phyloP scores from a whole-genome alignment of 2,113 vertebrate species.

The Danio rerio region GRCz12tu NC_133176.1:23096501-23097000 shows the following conservation, averaged over 20 bases:
- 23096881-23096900: constrained; percentile 82
- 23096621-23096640: too few relatives aligned
- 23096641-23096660: too few relatives aligned
- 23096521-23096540: too few relatives aligned
- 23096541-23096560: too few relatives aligned
- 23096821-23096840: constrained; percentile 90
- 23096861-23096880: constrained; percentile 94
- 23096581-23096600: too few relatives aligned
- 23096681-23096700: neutral
- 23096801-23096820: constrained; percentile 94
- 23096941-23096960: constrained; percentile 2
- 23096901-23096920: constrained; percentile 88
- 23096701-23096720: neutral
- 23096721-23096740: neutral
- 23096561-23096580: too few relatives aligned
- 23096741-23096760: neutral
- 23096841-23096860: constrained; percentile 83
- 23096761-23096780: neutral
- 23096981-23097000: neutral
- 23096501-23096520: too few relatives aligned
- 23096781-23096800: constrained; percentile 87
- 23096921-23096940: constrained; percentile 33
- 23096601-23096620: too few relatives aligned
- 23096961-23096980: neutral
- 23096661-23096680: too few relatives aligned